Conservation (phyloP, 2,797 vertebrate species). For the Enteromius radiatus region DNA sequence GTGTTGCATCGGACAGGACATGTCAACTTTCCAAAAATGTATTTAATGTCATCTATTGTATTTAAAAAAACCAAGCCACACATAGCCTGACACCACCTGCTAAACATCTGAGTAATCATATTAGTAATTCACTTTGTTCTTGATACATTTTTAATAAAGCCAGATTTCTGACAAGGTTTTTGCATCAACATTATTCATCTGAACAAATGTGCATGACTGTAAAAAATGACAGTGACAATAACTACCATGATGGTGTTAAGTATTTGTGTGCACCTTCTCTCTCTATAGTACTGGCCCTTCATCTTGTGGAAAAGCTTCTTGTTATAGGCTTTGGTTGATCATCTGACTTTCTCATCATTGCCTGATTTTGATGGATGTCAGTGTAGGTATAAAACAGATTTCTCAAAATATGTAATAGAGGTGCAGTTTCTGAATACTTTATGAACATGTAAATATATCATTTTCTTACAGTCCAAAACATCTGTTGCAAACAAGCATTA, state of each 20-base stretch:
- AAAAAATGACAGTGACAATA: background rate
- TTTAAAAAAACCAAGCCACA: background rate
- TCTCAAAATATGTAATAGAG: background rate
- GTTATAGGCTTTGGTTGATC: too few species aligned
- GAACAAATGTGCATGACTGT: background rate
- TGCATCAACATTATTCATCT: background rate
- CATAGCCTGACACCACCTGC: background rate
- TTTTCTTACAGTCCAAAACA: background rate
- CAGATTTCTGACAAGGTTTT: background rate
- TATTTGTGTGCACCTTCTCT: too few species aligned
- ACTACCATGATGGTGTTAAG: too few species aligned
- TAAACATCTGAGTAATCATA: background rate
- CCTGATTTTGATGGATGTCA: too few species aligned
- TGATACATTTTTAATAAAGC: conserved; percentile 11
- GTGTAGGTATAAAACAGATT: background rate
- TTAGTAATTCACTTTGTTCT: background rate
- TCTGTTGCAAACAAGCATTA: background rate
- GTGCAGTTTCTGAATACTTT: background rate
- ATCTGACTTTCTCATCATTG: too few species aligned
- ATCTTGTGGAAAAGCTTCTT: too few species aligned
- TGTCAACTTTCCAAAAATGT: background rate
- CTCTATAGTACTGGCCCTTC: too few species aligned
- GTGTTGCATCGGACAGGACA: background rate
- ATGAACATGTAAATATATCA: background rate
- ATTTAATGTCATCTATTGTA: background rate